These are phyloP conservation scores for Vicugna pacos DNA, from an alignment of 2,113 vertebrate species.

Conservation along the genomic window DNA sequence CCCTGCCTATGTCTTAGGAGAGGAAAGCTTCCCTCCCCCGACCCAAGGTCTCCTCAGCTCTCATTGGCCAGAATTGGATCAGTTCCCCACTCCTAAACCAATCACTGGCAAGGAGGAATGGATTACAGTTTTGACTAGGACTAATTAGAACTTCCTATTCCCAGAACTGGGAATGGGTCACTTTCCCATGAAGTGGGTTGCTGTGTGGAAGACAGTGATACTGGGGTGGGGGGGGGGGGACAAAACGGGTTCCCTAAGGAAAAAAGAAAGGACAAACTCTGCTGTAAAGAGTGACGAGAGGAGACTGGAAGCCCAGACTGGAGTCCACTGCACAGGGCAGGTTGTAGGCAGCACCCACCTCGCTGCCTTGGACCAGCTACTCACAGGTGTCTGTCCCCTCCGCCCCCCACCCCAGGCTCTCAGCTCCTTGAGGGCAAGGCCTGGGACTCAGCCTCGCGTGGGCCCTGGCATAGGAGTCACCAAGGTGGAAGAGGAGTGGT, in stretches of 20 bases:
- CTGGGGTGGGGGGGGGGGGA: not conserved
- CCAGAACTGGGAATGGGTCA: not conserved
- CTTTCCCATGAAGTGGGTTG: not conserved
- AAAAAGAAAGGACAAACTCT: not conserved
- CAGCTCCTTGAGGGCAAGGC: not conserved
- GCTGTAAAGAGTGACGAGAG: not conserved
- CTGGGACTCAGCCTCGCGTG: not conserved
- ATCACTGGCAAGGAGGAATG: not conserved
- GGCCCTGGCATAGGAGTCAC: not conserved
- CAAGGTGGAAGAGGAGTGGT: not conserved
- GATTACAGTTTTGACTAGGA: not conserved
- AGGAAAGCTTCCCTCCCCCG: not conserved
- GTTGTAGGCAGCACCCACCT: not conserved
- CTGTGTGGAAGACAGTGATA: not conserved
- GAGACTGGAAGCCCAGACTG: not conserved
- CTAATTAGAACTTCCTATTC: not conserved
- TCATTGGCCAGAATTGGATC: not conserved
- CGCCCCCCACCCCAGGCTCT: not conserved
- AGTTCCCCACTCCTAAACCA: not conserved
- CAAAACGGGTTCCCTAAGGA: not conserved
- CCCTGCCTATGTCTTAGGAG: not conserved
- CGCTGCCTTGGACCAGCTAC: not conserved
- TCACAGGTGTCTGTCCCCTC: not conserved
- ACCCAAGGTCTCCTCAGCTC: not conserved
- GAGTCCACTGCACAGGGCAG: not conserved